phyloP scores from a whole-genome alignment of 2,888 invertebrate species.

The Drosophila suboccidentalis region DNA sequence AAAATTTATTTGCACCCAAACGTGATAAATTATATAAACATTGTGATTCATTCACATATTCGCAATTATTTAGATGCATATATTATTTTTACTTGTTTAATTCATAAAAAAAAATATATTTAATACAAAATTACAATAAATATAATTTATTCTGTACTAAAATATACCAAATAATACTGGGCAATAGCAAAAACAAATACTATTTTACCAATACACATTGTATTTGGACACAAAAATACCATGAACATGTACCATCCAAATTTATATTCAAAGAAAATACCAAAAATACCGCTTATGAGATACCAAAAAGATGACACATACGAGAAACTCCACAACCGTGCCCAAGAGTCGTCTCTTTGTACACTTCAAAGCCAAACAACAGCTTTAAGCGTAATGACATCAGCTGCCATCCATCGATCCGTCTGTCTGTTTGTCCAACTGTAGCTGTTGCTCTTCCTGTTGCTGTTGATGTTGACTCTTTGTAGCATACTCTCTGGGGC shows the following conservation, averaged over 20 bases:
- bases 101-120: too few species aligned
- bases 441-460: conserved; percentile 17
- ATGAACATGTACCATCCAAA: background rate
- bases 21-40: background rate
- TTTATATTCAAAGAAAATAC: background rate
- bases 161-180: too few species aligned
- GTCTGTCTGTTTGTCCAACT: conserved; percentile 8
- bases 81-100: too few species aligned
- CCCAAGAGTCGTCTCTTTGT: conserved; percentile 8
- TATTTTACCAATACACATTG: too few species aligned
- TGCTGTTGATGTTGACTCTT: conserved; percentile 30
- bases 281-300: background rate
- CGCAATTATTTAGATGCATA: background rate
- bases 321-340: conserved; percentile 14
- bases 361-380: conserved; percentile 36
- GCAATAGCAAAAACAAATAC: too few species aligned
- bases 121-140: too few species aligned
- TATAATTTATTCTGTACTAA: too few species aligned
- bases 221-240: background rate
- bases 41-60: background rate
- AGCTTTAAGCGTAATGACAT: conserved; percentile 63
- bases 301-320: background rate
- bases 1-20: background rate
- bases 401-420: conserved; percentile 29
- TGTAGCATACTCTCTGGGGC: conserved; percentile 60